phyloP scores from a whole-genome alignment of 2,888 invertebrate genomes.

The Metallyticus violacea region DNA sequence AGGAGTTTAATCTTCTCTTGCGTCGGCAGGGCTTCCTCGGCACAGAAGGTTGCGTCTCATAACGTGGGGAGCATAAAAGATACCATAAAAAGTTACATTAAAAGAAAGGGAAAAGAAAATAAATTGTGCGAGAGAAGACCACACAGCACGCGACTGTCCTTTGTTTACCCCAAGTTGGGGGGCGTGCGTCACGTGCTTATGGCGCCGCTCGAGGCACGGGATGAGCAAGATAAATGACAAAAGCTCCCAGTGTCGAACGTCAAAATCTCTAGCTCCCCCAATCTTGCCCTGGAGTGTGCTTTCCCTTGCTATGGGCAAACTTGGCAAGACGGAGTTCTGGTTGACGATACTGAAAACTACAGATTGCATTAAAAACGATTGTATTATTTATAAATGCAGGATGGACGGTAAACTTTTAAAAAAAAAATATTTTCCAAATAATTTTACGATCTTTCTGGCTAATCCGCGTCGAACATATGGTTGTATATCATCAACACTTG shows the following conservation, averaged over 20 bases:
- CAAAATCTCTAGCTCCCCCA: neutral
- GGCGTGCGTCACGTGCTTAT: neutral
- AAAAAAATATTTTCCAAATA: no score
- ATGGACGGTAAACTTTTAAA: no score
- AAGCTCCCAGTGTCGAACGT: neutral
- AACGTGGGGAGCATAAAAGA: neutral
- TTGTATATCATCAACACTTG: no score
- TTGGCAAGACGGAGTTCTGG: no score
- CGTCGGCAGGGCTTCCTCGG: neutral
- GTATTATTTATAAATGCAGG: no score
- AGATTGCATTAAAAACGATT: no score
- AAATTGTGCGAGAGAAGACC: neutral
- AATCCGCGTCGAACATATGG: no score
- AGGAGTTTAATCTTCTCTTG: neutral
- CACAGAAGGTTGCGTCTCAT: neutral
- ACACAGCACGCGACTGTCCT: neutral
- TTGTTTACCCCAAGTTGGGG: neutral
- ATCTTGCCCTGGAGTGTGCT: neutral
- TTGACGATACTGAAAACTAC: no score
- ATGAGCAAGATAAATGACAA: neutral
- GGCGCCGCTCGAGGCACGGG: neutral
- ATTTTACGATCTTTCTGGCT: no score
- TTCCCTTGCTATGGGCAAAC: no score
- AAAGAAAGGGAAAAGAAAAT: neutral
- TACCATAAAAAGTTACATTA: neutral